Evolutionary conservation across 2,113 vertebrate genomes (phyloP), one percentile per base, ranked within the genome.

Genomic region (Phaethon lepturus): DNA sequence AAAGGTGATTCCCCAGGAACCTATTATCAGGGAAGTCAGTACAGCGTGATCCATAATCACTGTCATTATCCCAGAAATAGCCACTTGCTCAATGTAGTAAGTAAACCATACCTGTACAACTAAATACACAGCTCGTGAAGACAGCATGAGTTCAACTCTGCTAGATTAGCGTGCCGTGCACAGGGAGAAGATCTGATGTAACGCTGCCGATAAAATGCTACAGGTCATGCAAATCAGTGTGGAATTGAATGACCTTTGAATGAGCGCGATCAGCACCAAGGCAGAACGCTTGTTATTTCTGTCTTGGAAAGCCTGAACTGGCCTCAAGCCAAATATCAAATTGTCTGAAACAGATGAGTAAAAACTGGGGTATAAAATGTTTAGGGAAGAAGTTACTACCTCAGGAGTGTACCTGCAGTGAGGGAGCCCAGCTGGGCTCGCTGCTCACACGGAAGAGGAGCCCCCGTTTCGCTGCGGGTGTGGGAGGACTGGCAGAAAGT

Each of bases 401-500:
- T 67, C 17, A n/a, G 64, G 73, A 93, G 68, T 2, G 42, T n/a
- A 38, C 25, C 35, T 58, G 49, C 28, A 18, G 59, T 50, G 84
- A 28, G 68, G 59, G 3, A 80, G 47, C 22, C 49, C 59, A 20
- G 52, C 47, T 33, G 44, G 55, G 64, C 47, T 86, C 6, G 4
- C 59, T 33, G 59, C 33, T 71, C 4, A 0, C 14, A 6, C 6
- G 3, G 73, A 19, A 33, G 56, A 86, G 76, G n/a, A 84, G 31
- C 6, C 44, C 26, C 3, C 4, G 47, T 31, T 50, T 23, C 0
- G 0, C 60, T n/a, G 78, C 10, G 83, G 31, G 16, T 82, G 71
- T 1, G 0, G 58, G 26, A 71, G 31, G 12, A 31, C 62, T 45
- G 75, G 62, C 71, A 79, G 75, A 29, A 6, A 3, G 26, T 26